phyloP scores from a whole-genome alignment of 2,888 invertebrate species.

The Dendrolimus pini region DNA sequence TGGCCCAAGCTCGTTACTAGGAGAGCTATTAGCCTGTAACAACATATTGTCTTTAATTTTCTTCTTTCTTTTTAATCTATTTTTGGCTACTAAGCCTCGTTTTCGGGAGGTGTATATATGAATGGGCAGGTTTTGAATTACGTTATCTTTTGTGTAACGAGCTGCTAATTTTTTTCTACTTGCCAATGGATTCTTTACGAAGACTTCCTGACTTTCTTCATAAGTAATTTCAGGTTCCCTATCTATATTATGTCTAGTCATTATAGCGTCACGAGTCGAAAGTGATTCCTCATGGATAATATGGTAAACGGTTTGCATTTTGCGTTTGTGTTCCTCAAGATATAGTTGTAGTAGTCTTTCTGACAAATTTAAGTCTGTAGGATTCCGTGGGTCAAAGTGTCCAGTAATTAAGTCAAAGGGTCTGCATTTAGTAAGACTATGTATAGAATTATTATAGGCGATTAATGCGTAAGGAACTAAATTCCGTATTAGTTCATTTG shows the following conservation, averaged over 20 bases:
- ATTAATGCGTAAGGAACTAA: too few relatives aligned
- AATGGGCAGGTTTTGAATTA: conserved; percentile 1
- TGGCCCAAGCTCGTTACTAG: background rate
- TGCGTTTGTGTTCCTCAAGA: conserved; percentile 10
- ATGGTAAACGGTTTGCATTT: conserved; percentile 14
- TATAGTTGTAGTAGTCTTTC: conserved; percentile 21
- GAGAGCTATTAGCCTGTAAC: conserved; percentile 2
- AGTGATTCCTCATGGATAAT: conserved; percentile 13
- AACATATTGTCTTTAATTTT: background rate
- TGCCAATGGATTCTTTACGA: too few relatives aligned
- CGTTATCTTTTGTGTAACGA: conserved; percentile 3
- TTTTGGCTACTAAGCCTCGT: background rate
- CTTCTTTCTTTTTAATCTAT: background rate
- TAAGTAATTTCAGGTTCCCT: too few relatives aligned
- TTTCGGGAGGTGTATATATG: conserved; percentile 3
- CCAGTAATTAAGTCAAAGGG: conserved; percentile 19
- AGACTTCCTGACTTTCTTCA: too few relatives aligned
- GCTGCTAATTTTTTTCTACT: too few relatives aligned
- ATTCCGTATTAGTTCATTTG: too few relatives aligned
- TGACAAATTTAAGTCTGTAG: conserved; percentile 16
- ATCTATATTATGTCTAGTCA: too few relatives aligned
- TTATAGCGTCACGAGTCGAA: conserved; percentile 7
- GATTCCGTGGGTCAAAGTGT: conserved; percentile 21
- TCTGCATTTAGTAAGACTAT: conserved; percentile 20
- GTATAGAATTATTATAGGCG: conserved; percentile 6